Base-by-base conservation (phyloP, 1,140 invertebrate genomes). In the Lucilia sericata region DNA sequence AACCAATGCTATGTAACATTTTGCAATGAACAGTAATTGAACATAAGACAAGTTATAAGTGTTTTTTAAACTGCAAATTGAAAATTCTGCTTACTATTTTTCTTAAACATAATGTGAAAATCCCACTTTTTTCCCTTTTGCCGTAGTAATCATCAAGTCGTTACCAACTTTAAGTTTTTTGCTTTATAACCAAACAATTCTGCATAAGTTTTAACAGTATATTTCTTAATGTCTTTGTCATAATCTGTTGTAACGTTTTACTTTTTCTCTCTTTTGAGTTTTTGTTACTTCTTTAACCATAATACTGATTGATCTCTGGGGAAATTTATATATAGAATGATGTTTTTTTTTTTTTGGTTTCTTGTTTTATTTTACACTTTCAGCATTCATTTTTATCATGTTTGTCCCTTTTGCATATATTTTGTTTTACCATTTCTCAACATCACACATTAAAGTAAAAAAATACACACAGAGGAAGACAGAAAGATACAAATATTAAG, bases 241-340 rank as follows among this genome's bases (percentile, higher is more conserved):
- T 70, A 70, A 70, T 70, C 65, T 70, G 65, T 19, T 70, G 65
- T 70, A 70, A 25, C 65, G n/a, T 70, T 70, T 70, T 70, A 19
- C 13, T 55, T 55, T 13, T 55, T n/a, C n/a, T 42, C 42, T 42
- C 42, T 60, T 60, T n/a, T n/a, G 55, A 60, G 34, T 78, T 49
- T 47, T 51, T 80, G 13, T n/a, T 80, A 21, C 42, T 80, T 80
- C 74, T 76, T 80, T 80, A 49, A 49, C 21, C 76, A 51, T 80
- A 80, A 80, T 80, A 80, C 76, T 80, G 76, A 80, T 80, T 80
- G 76, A 80, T 80, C 76, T 80, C 76, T 80, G 76, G 76, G 76
- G 76, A 80, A 80, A 80, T 80, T 80, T 80, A 25, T 80, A 12
- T 80, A 80, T 80, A 49, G 74, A 17, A n/a, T 34, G 19, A 21